Conservation (phyloP, 1,140 invertebrate genomes). For the Brachionus calyciflorus region DNA sequence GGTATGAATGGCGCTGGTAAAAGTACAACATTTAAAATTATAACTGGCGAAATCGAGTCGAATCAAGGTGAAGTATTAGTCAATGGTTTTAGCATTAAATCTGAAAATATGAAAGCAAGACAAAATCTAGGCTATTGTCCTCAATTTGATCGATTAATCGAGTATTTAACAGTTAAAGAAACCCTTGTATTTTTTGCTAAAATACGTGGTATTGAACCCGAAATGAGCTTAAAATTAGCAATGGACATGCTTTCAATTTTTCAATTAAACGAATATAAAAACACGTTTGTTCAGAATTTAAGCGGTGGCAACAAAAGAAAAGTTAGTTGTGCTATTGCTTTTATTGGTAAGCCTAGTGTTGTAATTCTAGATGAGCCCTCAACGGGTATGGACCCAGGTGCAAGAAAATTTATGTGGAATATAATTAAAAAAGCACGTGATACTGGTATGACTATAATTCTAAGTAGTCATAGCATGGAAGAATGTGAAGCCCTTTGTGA, state of each 20-base stretch:
- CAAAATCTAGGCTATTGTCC: conserved; percentile 61
- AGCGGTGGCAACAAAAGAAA: conserved; percentile 84
- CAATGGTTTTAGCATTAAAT: conserved; percentile 53
- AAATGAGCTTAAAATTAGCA: conserved; percentile 53
- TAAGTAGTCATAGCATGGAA: conserved; percentile 46
- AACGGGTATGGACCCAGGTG: conserved; percentile 19
- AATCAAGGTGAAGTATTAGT: conserved; percentile 56
- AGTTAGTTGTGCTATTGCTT: conserved; percentile 83
- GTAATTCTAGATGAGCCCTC: conserved; percentile 59
- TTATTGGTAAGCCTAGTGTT: conserved; percentile 66
- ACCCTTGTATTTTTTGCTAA: conserved; percentile 34
- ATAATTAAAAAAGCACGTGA: conserved; percentile 41
- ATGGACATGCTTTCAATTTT: conserved; percentile 22
- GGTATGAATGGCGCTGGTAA: conserved; percentile 51
- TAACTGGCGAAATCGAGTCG: conserved; percentile 67
- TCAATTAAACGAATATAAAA: conserved; percentile 36
- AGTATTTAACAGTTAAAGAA: conserved; percentile 54
- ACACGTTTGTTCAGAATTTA: conserved; percentile 36
- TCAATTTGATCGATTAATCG: conserved; percentile 64
- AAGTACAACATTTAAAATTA: conserved; percentile 49
- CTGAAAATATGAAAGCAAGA: conserved; percentile 55
- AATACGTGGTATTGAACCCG: conserved; percentile 48
- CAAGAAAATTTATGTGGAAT: conserved; percentile 42
- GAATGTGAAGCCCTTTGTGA: conserved; percentile 50
- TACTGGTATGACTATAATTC: conserved; percentile 32